Evolutionary conservation across 2,888 invertebrate genomes (phyloP).

Genomic region (Agrochola circellaris): DNA sequence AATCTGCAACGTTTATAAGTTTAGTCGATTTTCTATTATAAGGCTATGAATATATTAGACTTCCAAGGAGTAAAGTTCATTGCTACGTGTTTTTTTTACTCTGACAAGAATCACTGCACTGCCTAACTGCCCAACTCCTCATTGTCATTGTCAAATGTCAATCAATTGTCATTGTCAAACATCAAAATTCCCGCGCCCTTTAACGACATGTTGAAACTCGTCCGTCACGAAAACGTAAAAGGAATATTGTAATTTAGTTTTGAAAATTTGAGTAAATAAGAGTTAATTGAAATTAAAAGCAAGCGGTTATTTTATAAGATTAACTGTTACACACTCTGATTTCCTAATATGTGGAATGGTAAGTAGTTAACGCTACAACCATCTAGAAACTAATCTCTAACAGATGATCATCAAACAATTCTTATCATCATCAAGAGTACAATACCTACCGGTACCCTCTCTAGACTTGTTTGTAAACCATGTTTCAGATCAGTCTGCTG

Average conservation of each 20-base stretch:
- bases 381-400: background rate
- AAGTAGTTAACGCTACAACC: slow-evolving; percentile 33
- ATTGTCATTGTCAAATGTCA: slow-evolving; percentile 7
- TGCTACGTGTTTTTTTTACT: background rate
- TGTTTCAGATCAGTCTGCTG: slow-evolving; percentile 85
- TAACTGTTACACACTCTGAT: background rate
- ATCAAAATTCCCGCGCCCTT: slow-evolving; percentile 29
- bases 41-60: background rate
- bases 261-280: background rate
- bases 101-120: background rate
- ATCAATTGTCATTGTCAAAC: slow-evolving; percentile 6
- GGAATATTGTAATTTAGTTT: background rate
- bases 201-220: slow-evolving; percentile 42
- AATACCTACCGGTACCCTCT: background rate
- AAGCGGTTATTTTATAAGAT: background rate
- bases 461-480: slow-evolving; percentile 5
- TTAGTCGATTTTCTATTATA: slow-evolving; percentile 7
- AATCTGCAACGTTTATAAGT: no score
- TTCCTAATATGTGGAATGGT: slow-evolving; percentile 79
- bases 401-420: background rate
- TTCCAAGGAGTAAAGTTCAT: no score
- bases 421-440: background rate
- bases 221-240: slow-evolving; percentile 1
- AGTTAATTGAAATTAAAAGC: background rate
- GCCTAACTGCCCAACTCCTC: background rate